phyloP scores from a whole-genome alignment of 1,140 invertebrate species.

The Vanessa tameamea region DNA sequence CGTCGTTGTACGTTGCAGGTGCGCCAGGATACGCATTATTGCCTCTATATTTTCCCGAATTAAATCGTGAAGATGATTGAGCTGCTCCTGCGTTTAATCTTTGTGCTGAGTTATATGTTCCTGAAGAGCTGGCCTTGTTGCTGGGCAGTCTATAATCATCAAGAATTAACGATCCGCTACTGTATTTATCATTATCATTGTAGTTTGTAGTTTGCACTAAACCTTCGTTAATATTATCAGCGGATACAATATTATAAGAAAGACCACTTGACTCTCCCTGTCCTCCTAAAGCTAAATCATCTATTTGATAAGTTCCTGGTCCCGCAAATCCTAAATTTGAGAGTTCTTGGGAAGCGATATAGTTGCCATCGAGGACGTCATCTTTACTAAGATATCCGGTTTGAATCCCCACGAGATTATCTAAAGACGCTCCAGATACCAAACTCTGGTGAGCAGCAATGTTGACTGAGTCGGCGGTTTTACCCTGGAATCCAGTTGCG shows the following conservation, averaged over 20 bases:
- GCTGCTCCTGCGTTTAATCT: constrained; percentile 5
- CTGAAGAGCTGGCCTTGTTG: constrained; percentile 31
- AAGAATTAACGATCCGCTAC: constrained; percentile 68
- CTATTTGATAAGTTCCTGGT: constrained; percentile 41
- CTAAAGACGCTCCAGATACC: constrained; percentile 67
- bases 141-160: constrained; percentile 66
- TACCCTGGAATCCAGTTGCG: constrained; percentile 71
- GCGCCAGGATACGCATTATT: constrained; percentile 29
- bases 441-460: constrained; percentile 76
- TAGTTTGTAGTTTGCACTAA: constrained; percentile 58
- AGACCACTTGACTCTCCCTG: constrained; percentile 42
- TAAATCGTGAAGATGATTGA: constrained; percentile 29
- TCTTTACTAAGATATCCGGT: constrained; percentile 60
- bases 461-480: constrained; percentile 75
- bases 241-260: constrained; percentile 42
- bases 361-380: constrained; percentile 61
- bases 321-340: constrained; percentile 42
- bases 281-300: constrained; percentile 35
- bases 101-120: constrained; percentile 27
- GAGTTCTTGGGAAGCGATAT: constrained; percentile 66
- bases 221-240: constrained; percentile 47
- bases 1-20: constrained; percentile 20
- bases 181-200: constrained; percentile 54
- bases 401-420: constrained; percentile 77
- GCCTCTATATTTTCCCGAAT: constrained; percentile 41